Evolutionary conservation across 2,113 vertebrate species (phyloP), one percentile per base, ranked within the genome.

Genomic region (Cygnus buccinator): DNA sequence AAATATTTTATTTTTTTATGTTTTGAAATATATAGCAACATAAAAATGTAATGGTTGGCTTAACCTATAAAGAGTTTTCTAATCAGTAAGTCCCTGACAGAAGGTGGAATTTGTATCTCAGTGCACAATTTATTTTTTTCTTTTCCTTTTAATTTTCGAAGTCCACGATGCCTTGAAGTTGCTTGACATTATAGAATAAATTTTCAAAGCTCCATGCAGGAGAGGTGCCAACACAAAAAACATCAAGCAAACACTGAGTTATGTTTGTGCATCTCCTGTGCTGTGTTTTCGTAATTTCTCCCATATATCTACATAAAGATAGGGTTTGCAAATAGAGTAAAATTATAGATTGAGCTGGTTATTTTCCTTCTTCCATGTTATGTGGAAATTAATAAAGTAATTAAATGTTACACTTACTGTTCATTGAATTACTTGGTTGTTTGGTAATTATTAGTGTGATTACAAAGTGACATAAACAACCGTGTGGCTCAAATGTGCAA

Each of bases 21-120:
- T 91, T 97, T 96, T 91, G 92, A 96, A 97, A 98, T 96, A 97
- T 91, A 97, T 89, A 97, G 90, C 95, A 86, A 89, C 96, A 97
- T 98, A 98, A 98, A 98, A 97, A 95, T 96, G 91, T 96, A 98
- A 98, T 95, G 95, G 97, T 94, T 97, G 92, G 90, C 97, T 98
- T 97, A 98, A 97, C 96, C 95, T 97, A 96, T 96, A 97, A 98
- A 98, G 93, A 94, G 93, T 96, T 98, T 98, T 98, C 95, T 98
- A 97, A 98, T 98, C 96, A 97, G 94, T 97, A 97, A 97, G 91
- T 83, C 97, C 94, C 86, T 97, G 96, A 97, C 97, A 98, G 97
- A 97, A 98, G 93, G 96, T 96, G 88, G 94, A 97, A 97, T 98
- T 97, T 97, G 91, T 97, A 95, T 96, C 93, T 95, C 91, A 68